Percentiles rank a stretch among this genome's conserved stretches.
phyloP scores from a whole-genome alignment of 2,113 vertebrate genomes.

The Pagrus major region DNA sequence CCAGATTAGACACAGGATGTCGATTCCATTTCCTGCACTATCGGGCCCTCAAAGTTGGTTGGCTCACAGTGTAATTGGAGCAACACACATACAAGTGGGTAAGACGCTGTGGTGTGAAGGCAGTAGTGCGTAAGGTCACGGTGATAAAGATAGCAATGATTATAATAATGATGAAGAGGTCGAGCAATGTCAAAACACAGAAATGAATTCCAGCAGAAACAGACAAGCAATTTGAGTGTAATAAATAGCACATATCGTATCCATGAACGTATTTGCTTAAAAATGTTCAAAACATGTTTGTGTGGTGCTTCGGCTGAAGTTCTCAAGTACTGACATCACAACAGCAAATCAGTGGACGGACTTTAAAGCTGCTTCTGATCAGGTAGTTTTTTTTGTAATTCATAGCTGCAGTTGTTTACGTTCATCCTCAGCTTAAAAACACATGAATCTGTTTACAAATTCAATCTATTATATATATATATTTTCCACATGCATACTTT shows the following conservation, averaged over 20 bases:
- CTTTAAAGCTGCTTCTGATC: background rate
- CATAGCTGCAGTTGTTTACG: background rate
- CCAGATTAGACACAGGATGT: conserved; percentile 85
- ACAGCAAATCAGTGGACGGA: background rate
- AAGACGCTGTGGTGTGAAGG: conserved; percentile 45
- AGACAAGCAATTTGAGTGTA: background rate
- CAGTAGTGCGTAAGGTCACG: conserved; percentile 7
- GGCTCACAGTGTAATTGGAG: conserved; percentile 74
- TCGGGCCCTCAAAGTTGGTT: conserved; percentile 75
- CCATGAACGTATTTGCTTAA: background rate
- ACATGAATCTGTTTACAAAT: background rate
- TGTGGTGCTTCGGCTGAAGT: background rate
- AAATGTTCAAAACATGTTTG: background rate
- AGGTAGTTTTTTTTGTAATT: background rate
- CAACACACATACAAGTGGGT: conserved; percentile 49
- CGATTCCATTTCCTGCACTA: conserved; percentile 85
- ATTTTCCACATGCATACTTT: background rate
- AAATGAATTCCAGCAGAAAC: background rate
- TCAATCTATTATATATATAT: background rate
- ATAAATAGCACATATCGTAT: background rate
- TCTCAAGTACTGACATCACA: background rate
- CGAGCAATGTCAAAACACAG: background rate
- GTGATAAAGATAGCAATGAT: conserved; percentile 12
- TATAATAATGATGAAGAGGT: background rate
- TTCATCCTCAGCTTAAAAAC: background rate